Evolutionary conservation across 2,888 invertebrate species (phyloP), one percentile per base, ranked within the genome.

Genomic region (Pandemis heparana): DNA sequence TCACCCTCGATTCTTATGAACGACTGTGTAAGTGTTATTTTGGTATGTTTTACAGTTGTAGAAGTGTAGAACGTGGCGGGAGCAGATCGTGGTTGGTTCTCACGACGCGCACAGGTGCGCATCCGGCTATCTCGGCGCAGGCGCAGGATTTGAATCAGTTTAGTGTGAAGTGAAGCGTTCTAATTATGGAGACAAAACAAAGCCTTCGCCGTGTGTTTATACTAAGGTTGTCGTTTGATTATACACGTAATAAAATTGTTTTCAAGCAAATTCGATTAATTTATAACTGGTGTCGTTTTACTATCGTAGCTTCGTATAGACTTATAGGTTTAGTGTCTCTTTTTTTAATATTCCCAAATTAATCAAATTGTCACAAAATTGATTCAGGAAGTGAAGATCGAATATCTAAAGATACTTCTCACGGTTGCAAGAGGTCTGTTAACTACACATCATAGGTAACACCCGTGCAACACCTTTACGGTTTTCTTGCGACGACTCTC

Each of bases 71-170:
- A 46, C 14, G 69, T 76, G 71, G 76, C 60, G 61, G 75, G 81
- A 77, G 80, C 81, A 87, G 86, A 90, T 87, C 84, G 85, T 83
- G 87, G 86, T 84, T 77, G 83, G 89, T 91, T 93, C 92, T 90
- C 92, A 93, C 92, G 92, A 85, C 68, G 75, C 79, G 81, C 91
- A 92, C 93, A 93, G 93, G 93, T 93, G 93, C 89, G 90, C 92
- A 92, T 93, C 93, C 92, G 92, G 92, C 89, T 89, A 91, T 91
- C 92, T 92, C 85, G 81, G 79, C 80, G 79, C 76, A 82, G 81
- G 80, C 80, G 79, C 76, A 82, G 84, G 87, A 87, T 89, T 89
- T 83, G 86, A 88, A 87, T 88, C 86, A 82, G 85, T 87, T 86
- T 83, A 81, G 84, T 84, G 84, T 85, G 84, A 85, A 84, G 81